These are phyloP conservation scores for Asbolus verrucosus DNA, from an alignment of 1,140 invertebrate genomes.

Conservation along the genomic window DNA sequence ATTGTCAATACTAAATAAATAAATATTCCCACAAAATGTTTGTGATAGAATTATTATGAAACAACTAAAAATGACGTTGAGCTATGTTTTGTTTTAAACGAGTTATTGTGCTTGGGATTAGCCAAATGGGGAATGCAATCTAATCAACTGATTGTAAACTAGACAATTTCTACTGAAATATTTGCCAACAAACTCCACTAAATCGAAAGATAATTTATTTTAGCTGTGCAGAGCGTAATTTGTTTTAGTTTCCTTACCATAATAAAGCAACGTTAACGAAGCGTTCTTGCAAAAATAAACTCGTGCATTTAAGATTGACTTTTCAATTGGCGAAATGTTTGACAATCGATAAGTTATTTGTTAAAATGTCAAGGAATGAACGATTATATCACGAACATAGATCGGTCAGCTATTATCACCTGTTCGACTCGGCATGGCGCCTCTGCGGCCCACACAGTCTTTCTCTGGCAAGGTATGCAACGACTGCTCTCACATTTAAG, in stretches of 20 bases:
- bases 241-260: background rate
- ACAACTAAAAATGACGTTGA: constrained; percentile 25
- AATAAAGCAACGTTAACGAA: background rate
- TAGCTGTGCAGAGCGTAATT: background rate
- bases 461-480: constrained; percentile 32
- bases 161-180: constrained; percentile 8
- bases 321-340: constrained; percentile 13
- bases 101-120: constrained; percentile 15
- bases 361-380: constrained; percentile 43
- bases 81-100: constrained; percentile 19
- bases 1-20: constrained; percentile 9
- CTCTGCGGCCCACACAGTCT: constrained; percentile 42
- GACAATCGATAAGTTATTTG: constrained; percentile 31
- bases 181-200: background rate
- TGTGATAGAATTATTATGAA: constrained; percentile 20
- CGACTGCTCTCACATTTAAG: constrained; percentile 35
- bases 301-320: no score
- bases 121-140: constrained; percentile 21
- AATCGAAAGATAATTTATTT: constrained; percentile 19
- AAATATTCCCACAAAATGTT: constrained; percentile 28
- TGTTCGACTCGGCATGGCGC: constrained; percentile 48
- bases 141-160: constrained; percentile 1
- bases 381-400: constrained; percentile 45
- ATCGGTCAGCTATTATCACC: constrained; percentile 52
- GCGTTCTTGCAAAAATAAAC: no score